Evolutionary conservation across 1,140 invertebrate genomes (phyloP).

Genomic region (Neoseiulus cucumeris): DNA sequence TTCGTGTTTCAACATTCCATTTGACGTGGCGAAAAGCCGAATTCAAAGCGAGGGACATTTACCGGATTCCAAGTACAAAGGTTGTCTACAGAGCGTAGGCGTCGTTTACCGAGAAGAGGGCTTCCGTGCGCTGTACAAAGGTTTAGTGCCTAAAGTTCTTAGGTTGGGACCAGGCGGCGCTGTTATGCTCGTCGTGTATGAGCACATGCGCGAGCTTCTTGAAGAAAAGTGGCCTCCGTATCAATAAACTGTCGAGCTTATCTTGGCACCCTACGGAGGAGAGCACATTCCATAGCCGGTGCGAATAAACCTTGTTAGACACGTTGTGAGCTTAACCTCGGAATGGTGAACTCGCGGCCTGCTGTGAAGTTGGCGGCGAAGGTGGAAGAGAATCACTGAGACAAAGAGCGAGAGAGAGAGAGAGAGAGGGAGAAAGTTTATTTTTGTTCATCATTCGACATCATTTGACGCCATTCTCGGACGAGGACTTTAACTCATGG

Average conservation of each 20-base stretch:
- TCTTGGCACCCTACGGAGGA: too few relatives aligned
- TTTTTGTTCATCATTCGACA: too few relatives aligned
- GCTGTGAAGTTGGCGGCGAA: too few relatives aligned
- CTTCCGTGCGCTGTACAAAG: slow-evolving; percentile 68
- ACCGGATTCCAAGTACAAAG: slow-evolving; percentile 48
- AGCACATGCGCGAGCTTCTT: slow-evolving; percentile 40
- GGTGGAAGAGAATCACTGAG: too few relatives aligned
- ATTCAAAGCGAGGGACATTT: slow-evolving; percentile 75
- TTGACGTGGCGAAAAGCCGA: slow-evolving; percentile 82
- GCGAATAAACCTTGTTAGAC: too few relatives aligned
- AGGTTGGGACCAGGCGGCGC: slow-evolving; percentile 72
- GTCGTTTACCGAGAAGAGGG: slow-evolving; percentile 69
- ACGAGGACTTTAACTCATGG: too few relatives aligned
- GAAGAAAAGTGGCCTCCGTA: slow-evolving; percentile 27
- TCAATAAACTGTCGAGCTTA: neutral
- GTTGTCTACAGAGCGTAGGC: slow-evolving; percentile 47
- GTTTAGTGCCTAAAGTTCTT: slow-evolving; percentile 67
- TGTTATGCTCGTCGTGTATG: slow-evolving; percentile 66
- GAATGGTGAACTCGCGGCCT: too few relatives aligned
- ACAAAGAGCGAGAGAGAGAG: too few relatives aligned
- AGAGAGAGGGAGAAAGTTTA: too few relatives aligned
- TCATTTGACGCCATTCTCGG: too few relatives aligned
- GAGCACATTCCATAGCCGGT: too few relatives aligned
- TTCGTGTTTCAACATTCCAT: slow-evolving; percentile 74
- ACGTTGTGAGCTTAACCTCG: too few relatives aligned